These are phyloP conservation scores for Rhaphigaster nebulosa DNA, from an alignment of 2,888 invertebrate genomes.

Conservation along the genomic window DNA sequence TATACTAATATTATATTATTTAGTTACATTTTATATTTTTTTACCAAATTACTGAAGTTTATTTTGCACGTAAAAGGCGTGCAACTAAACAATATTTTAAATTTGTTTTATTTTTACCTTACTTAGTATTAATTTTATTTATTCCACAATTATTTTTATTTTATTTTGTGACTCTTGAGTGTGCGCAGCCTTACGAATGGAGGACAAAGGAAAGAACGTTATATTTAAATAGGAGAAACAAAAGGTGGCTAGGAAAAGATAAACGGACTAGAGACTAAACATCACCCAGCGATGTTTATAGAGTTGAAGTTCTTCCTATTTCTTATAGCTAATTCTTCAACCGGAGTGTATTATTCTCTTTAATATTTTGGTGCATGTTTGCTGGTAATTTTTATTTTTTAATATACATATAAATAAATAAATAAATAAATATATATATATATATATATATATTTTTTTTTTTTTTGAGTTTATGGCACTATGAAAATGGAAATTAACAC, in stretches of 20 bases:
- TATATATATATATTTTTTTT: too few species aligned
- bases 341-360: not conserved
- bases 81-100: too few species aligned
- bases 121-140: not conserved
- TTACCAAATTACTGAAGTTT: not conserved
- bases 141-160: not conserved
- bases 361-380: not conserved
- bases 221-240: conserved; percentile 32
- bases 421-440: too few species aligned
- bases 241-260: conserved; percentile 23
- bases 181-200: not conserved
- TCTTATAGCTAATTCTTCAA: conserved; percentile 9
- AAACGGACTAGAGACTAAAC: conserved; percentile 5
- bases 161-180: not conserved
- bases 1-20: too few species aligned
- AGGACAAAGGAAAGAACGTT: conserved; percentile 18
- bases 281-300: not conserved
- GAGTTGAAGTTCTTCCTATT: not conserved
- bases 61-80: too few species aligned
- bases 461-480: too few species aligned
- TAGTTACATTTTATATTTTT: too few species aligned
- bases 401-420: too few species aligned
- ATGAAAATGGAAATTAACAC: too few species aligned
- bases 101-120: not conserved
- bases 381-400: not conserved